Percentiles rank a stretch among this genome's conserved stretches.
These are phyloP conservation scores for Brachyistius frenatus DNA, from an alignment of 2,113 vertebrate genomes.

Conservation along the genomic window DNA sequence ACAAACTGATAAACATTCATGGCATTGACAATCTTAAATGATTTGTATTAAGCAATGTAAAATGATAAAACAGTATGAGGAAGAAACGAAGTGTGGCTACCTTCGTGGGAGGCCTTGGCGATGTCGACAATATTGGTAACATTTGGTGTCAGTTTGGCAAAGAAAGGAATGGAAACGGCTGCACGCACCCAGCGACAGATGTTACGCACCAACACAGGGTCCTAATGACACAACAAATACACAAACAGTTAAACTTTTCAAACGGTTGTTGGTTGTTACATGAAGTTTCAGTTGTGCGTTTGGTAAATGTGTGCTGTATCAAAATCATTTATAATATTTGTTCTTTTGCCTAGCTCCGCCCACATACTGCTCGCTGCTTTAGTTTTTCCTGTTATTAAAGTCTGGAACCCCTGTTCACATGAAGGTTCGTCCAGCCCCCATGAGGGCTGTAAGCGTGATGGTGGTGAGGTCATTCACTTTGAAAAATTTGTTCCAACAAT, in stretches of 20 bases:
- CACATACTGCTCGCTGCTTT: too few relatives aligned
- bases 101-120: slow-evolving; percentile 91
- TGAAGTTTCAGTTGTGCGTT: not conserved
- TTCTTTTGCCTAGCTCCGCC: too few relatives aligned
- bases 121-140: slow-evolving; percentile 94
- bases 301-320: too few relatives aligned
- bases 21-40: not conserved
- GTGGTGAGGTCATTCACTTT: too few relatives aligned
- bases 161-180: slow-evolving; percentile 92
- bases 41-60: not conserved
- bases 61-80: not conserved
- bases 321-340: too few relatives aligned
- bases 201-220: slow-evolving; percentile 92
- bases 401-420: too few relatives aligned
- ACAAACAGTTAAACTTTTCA: not conserved
- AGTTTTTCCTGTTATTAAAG: too few relatives aligned
- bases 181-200: slow-evolving; percentile 96
- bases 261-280: not conserved
- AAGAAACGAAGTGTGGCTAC: slow-evolving; percentile 72
- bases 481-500: too few relatives aligned
- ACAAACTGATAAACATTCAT: not conserved
- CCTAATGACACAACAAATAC: slow-evolving; percentile 77
- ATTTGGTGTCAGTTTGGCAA: slow-evolving; percentile 98
- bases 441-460: too few relatives aligned
- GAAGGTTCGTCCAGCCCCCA: too few relatives aligned